phyloP scores from a whole-genome alignment of 2,797 vertebrate species.

The Alosa sapidissima region DNA sequence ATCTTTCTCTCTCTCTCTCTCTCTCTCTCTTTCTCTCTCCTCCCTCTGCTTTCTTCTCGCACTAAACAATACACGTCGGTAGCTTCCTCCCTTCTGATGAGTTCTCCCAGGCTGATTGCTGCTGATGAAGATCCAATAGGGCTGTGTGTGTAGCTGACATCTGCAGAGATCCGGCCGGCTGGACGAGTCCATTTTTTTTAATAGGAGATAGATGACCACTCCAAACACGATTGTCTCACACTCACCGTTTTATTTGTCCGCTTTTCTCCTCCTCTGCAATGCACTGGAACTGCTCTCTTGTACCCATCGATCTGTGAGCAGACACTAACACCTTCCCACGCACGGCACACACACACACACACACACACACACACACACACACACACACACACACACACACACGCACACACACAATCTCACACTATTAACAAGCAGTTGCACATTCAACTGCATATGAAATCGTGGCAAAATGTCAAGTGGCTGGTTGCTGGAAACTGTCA shows the following conservation, averaged over 20 bases:
- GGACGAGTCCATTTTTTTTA: constrained; percentile 62
- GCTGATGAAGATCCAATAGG: constrained; percentile 62
- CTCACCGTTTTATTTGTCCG: constrained; percentile 41
- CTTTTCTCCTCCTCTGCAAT: background rate
- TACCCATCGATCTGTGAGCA: background rate
- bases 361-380: background rate
- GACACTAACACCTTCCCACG: constrained; percentile 13
- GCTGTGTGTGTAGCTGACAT: constrained; percentile 57
- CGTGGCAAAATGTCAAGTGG: background rate
- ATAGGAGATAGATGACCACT: constrained; percentile 60
- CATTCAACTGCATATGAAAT: constrained; percentile 1
- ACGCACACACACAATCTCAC: background rate
- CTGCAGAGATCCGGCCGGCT: constrained; percentile 31
- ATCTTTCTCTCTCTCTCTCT: background rate
- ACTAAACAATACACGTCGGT: constrained; percentile 47
- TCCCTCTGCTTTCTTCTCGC: constrained; percentile 32
- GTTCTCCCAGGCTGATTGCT: constrained; percentile 59
- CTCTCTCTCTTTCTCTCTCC: background rate
- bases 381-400: constrained; percentile 1
- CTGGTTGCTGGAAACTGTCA: constrained; percentile 15
- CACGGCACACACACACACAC: background rate
- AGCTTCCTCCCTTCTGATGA: constrained; percentile 48
- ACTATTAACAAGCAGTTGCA: background rate
- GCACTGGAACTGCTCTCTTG: background rate
- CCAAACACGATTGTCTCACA: constrained; percentile 45